These are phyloP conservation scores for Lepidothrix coronata DNA, from an alignment of 2,113 vertebrate species.

Conservation along the genomic window DNA sequence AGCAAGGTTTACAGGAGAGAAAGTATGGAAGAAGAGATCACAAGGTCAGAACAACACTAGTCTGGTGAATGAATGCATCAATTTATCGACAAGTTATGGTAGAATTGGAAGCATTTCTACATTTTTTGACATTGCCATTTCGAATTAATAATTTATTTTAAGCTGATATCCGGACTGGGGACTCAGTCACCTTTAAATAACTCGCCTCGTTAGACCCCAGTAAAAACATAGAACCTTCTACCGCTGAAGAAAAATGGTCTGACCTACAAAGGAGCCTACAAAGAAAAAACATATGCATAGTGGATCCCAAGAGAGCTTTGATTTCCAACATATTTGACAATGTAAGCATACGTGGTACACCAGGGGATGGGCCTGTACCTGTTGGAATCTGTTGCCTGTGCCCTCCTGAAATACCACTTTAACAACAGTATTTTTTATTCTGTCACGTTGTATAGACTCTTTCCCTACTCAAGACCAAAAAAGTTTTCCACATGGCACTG, in stretches of 20 bases:
- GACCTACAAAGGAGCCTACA: neutral
- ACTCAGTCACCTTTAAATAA: neutral
- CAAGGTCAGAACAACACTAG: neutral
- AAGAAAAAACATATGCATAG: neutral
- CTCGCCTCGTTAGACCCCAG: neutral
- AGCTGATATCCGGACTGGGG: neutral
- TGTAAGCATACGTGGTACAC: fast-evolving
- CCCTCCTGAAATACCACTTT: neutral
- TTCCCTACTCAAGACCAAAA: neutral
- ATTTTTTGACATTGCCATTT: neutral
- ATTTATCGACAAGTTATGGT: neutral
- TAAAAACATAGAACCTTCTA: neutral
- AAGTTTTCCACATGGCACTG: neutral
- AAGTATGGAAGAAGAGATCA: neutral
- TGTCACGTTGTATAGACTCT: neutral
- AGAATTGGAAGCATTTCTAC: neutral
- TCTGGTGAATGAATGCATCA: neutral
- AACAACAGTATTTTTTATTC: neutral
- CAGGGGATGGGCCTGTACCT: neutral
- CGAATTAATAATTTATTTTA: neutral
- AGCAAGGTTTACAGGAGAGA: neutral
- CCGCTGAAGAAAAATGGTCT: neutral
- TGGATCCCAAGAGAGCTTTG: neutral
- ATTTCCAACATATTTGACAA: neutral
- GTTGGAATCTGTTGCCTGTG: neutral